Base-by-base conservation (phyloP, 2,113 vertebrate genomes). In the Pomatostomus ruficeps region DNA sequence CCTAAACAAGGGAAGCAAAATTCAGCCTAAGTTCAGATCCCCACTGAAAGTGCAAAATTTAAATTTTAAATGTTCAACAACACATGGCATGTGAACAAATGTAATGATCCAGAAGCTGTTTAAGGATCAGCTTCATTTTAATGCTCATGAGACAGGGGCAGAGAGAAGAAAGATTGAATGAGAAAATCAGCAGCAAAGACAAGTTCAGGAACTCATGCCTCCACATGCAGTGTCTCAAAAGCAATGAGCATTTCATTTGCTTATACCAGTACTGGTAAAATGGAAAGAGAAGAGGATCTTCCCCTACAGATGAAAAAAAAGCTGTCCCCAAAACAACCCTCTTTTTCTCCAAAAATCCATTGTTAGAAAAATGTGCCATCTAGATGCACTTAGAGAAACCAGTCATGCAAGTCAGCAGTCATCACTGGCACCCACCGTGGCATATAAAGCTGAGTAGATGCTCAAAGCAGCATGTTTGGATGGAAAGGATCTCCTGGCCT, bases 381-480 rank as follows among this genome's bases (percentile, higher is more conserved):
- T 42, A 25, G 22, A 52, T 25, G n/a, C n/a, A 67, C 21, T 16
- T 4, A 35, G 15, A 65, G 45, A 73, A 75, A 63, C 11, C 19
- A 23, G 29, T 48, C 29, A 45, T 3, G 7, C 12, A 19, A 43
- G 42, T 46, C 20, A 42, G 28, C n/a, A 24, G 4, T 7, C 28
- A 45, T 35, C 61, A 14, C 33, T 35, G 11, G 40, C 63, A 97
- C 98, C 99, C 97, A 99, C 99, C 83, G 99, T 99, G 94, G 99
- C 98, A 7, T 99, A 99, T 95, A 99, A 98, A 42, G 99, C 99
- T 8, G 99, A 99, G 95, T 99, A 99, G 90, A 99, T 98, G 89
- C 99, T 99, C 93, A 99, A 97, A 40, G 99, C 99, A 20, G 99
- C 99, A 7, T 99, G 99, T 98, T 99, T 99, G 93, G 99, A 99